Percentiles rank a stretch among this genome's conserved stretches.
Evolutionary conservation across 2,888 invertebrate species (phyloP).

Genomic region (Phoenoteleia sp.): DNA sequence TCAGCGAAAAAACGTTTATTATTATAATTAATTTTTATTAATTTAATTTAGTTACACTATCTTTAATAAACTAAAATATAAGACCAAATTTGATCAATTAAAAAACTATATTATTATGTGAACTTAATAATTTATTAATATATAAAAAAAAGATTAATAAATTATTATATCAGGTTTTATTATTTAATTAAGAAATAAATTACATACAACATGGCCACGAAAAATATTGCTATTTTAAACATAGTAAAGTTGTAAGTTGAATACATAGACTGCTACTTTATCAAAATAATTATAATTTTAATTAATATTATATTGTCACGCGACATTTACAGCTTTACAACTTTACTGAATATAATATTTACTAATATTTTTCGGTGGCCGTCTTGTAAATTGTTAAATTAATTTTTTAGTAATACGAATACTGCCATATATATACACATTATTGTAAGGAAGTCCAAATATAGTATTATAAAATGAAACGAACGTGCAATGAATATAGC

Average conservation of each 20-base stretch:
- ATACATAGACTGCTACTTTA: constrained; percentile 39
- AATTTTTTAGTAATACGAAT: constrained; percentile 3
- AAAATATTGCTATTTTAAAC: constrained; percentile 43
- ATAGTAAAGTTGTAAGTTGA: constrained; percentile 37
- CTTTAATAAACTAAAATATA: not conserved
- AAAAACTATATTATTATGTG: too few species aligned
- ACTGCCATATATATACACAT: constrained; percentile 45
- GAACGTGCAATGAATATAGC: constrained; percentile 40
- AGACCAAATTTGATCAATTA: constrained; percentile 5
- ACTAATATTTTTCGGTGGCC: constrained; percentile 49
- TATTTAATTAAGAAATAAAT: too few species aligned
- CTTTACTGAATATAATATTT: constrained; percentile 16
- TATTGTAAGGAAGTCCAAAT: constrained; percentile 41
- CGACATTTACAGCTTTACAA: constrained; percentile 4
- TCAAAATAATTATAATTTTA: constrained; percentile 40
- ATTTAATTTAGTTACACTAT: too few species aligned
- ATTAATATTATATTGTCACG: not conserved
- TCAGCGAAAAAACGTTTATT: constrained; percentile 49
- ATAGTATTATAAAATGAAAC: constrained; percentile 46
- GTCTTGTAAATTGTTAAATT: constrained; percentile 38
- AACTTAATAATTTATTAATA: too few species aligned
- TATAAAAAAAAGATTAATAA: not conserved
- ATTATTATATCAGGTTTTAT: constrained; percentile 1
- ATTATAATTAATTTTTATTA: constrained; percentile 21
- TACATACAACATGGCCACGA: constrained; percentile 51